These are phyloP conservation scores for Pseudomyrmex cubaensis DNA, from an alignment of 1,140 invertebrate genomes.

Conservation along the genomic window DNA sequence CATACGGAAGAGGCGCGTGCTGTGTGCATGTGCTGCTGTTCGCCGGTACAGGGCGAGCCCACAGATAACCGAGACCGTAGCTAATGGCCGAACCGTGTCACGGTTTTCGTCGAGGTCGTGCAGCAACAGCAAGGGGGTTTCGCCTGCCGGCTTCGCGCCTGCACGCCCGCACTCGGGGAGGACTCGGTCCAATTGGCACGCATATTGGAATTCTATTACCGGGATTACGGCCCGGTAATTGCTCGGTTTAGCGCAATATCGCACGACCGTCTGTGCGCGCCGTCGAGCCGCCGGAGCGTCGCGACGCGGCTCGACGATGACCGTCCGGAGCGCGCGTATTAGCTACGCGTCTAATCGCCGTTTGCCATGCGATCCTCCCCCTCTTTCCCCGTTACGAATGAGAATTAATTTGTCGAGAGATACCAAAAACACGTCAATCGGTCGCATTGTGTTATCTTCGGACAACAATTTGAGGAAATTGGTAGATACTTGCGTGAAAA, in stretches of 20 bases:
- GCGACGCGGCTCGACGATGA: constrained; percentile 54
- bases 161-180: constrained; percentile 62
- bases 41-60: not conserved
- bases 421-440: constrained; percentile 22
- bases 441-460: no score
- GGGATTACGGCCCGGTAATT: constrained; percentile 77
- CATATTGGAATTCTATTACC: constrained; percentile 80
- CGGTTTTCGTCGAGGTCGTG: constrained; percentile 71
- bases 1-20: not conserved
- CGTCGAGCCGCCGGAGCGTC: constrained; percentile 18
- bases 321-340: constrained; percentile 67
- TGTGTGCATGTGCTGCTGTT: not conserved
- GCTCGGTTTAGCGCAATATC: constrained; percentile 77
- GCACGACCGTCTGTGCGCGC: constrained; percentile 59
- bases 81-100: constrained; percentile 77
- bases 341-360: constrained; percentile 58
- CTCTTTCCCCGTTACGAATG: constrained; percentile 7
- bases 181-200: constrained; percentile 77
- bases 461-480: no score
- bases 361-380: not conserved
- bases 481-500: not conserved
- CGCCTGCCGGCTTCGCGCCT: constrained; percentile 67
- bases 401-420: constrained; percentile 17
- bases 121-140: constrained; percentile 10
- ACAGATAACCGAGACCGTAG: constrained; percentile 52